A percentile compares a stretch with the other conserved stretches of the same genome.
Conservation (phyloP, 1,140 invertebrate species). For the Parasteatoda tepidariorum region DNA sequence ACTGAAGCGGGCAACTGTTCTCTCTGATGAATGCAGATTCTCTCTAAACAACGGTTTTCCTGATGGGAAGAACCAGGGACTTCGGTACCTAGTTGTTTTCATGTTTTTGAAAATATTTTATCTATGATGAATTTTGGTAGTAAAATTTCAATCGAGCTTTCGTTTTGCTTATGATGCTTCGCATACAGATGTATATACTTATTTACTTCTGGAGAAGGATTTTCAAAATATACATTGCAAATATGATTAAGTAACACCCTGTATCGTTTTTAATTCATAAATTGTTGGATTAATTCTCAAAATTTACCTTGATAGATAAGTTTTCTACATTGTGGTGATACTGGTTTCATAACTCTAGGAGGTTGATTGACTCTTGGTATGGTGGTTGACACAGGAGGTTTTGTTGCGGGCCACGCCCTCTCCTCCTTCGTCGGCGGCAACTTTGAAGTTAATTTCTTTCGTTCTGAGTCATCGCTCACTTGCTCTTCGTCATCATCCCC, state of each 20-base stretch:
- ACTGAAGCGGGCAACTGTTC: no score
- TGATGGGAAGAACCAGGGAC: no score
- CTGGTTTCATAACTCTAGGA: constrained; percentile 27
- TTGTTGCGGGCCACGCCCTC: constrained; percentile 13
- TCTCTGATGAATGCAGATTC: no score
- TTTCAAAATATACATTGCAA: background rate
- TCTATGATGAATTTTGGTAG: no score
- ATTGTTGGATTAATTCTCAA: no score
- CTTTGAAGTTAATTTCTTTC: background rate
- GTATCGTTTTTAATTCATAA: no score
- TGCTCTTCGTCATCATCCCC: background rate
- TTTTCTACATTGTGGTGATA: background rate
- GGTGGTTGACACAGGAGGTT: background rate
- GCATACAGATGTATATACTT: background rate
- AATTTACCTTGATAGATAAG: constrained; percentile 16
- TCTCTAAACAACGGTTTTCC: no score
- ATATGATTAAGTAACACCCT: background rate
- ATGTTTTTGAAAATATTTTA: no score
- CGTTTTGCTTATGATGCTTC: background rate
- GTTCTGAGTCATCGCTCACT: background rate
- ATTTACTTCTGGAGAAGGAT: background rate
- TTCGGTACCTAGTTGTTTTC: no score
- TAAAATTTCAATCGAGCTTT: no score
- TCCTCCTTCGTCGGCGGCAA: constrained; percentile 3
- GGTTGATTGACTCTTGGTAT: constrained; percentile 19